Base-by-base conservation (phyloP, 2,888 invertebrate species). In the Torymus texanus region DNA sequence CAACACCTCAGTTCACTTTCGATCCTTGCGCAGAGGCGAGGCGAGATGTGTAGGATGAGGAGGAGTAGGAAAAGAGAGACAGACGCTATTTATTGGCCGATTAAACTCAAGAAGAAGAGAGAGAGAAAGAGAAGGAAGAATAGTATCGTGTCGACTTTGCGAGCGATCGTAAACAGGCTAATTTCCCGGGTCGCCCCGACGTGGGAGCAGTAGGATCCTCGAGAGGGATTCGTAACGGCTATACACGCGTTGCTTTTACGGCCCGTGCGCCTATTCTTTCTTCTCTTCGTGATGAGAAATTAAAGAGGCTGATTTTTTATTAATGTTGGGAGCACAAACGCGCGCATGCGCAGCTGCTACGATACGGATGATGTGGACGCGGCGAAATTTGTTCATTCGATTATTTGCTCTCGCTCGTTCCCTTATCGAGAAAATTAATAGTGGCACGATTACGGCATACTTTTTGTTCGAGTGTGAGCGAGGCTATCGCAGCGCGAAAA, bases 151-250 rank as follows among this genome's bases (percentile, higher is more conserved):
- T 58, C 58, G 58, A 74, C 74, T 68, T 75, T 75, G 59, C 70
- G 67, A 70, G 70, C 55, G n/a, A 41, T 74, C 74, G 74, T 79
- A 74, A 79, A 79, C 74, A 63, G 78, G 56, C 78, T 79, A 79
- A 79, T 79, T 74, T 79, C 65, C 12, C 51, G 3, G 10, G 53
- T 5, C 16, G n/a, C 4, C 41, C 12, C 16, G 29, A 24, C 8
- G 5, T 53, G 18, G n/a, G 29, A 24, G 41, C 18, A 51, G 4
- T 4, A 14, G 3, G 18, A 13, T 13, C 21, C 21, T 16, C 53
- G 55, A 41, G 65, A 65, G 65, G 56, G 13, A 13, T 21, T 14
- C 21, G 67, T 5, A 41, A 41, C 10, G 41, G 41, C 41, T 41
- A 8, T 41, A 41, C 41, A 8, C 41, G 29, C 3, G 29, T 21